Evolutionary conservation across 2,113 vertebrate genomes (phyloP).

Genomic region (Passer montanus): DNA sequence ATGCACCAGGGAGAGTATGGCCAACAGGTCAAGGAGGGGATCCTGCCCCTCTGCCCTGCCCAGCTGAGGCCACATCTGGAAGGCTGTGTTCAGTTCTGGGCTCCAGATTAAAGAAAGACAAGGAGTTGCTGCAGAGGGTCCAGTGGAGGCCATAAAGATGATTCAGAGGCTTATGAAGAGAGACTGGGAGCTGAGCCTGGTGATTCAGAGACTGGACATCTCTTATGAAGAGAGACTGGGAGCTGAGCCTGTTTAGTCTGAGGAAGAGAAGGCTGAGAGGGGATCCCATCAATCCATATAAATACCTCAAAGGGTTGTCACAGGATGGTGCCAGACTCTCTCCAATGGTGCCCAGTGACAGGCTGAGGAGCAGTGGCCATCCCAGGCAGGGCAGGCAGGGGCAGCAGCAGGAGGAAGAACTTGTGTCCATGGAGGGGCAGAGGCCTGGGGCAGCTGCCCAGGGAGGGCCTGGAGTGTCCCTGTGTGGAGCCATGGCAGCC

Average conservation of each 20-base stretch:
- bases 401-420: neutral
- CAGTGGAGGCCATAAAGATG: neutral
- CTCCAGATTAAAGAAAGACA: neutral
- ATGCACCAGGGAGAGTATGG: neutral
- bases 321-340: too few relatives aligned
- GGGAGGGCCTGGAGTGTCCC: neutral
- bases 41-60: neutral
- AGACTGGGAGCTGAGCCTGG: too few relatives aligned
- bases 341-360: too few relatives aligned
- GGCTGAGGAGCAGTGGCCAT: neutral
- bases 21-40: neutral
- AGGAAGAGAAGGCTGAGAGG: neutral
- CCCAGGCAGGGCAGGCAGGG: rapidly evolving
- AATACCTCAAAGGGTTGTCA: neutral
- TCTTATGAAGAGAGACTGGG: neutral
- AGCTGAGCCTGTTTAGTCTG: neutral
- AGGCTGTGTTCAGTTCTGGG: neutral
- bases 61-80: neutral
- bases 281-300: neutral
- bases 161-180: neutral
- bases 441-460: neutral
- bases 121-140: neutral
- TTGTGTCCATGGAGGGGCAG: neutral
- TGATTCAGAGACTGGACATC: neutral
- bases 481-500: rapidly evolving